Percentiles rank a stretch among this genome's conserved stretches.
Evolutionary conservation across 2,113 vertebrate genomes (phyloP).

Genomic region (Cromileptes altivelis): DNA sequence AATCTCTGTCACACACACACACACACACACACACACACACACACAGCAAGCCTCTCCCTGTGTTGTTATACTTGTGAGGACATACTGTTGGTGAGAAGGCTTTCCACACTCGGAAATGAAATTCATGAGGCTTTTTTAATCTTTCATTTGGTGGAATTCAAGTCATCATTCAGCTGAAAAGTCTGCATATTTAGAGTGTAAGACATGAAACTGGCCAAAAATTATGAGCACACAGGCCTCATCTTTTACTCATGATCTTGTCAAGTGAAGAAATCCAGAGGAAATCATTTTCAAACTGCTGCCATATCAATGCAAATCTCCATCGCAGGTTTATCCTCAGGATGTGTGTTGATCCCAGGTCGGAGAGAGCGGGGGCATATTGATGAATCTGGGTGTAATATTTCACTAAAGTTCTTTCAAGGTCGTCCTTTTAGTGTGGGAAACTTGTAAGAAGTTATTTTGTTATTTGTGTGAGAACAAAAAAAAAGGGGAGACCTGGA

Average conservation of each 20-base stretch:
- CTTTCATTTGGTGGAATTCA: background rate
- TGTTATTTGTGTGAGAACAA: background rate
- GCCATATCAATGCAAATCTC: slow-evolving; percentile 50
- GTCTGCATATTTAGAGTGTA: background rate
- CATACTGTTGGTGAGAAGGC: background rate
- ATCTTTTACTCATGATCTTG: slow-evolving; percentile 25
- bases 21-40: background rate
- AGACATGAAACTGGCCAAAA: slow-evolving; percentile 13
- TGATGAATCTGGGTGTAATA: slow-evolving; percentile 33
- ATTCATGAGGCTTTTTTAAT: slow-evolving; percentile 9
- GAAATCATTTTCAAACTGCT: slow-evolving; percentile 41
- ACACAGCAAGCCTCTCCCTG: background rate
- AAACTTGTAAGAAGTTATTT: background rate
- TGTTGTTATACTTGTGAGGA: background rate
- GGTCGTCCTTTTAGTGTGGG: background rate
- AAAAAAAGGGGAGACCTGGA: background rate
- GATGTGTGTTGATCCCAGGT: slow-evolving; percentile 34
- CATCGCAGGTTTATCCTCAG: slow-evolving; percentile 30
- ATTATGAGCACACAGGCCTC: slow-evolving; percentile 16
- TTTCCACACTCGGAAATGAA: background rate
- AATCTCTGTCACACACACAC: slow-evolving; percentile 16
- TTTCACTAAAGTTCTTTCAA: slow-evolving; percentile 39
- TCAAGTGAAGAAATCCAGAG: slow-evolving; percentile 39
- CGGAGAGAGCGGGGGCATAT: slow-evolving; percentile 30
- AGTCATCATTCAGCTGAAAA: background rate